Base-by-base conservation (phyloP, 2,797 vertebrate genomes). In the Amazonetta brasiliensis region DNA sequence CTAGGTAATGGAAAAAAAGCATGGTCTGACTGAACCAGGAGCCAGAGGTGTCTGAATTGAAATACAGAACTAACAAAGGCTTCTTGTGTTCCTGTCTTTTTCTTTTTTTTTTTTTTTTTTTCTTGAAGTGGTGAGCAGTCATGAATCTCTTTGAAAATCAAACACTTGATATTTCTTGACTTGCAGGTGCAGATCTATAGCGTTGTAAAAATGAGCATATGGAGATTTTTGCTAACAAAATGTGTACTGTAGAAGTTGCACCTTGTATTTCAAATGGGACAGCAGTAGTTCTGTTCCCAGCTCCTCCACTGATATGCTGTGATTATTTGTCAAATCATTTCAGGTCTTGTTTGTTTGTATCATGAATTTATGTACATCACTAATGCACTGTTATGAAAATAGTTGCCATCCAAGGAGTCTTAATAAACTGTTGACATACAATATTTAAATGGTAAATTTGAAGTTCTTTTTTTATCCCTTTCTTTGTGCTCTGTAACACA, bases 311-410 rank as follows among this genome's bases (percentile, higher is more conserved):
- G 68, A 58, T 71, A 23, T 1, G 6, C 54, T 75, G 50, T 58
- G 60, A 68, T 93, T 74, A 83, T 54, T 85, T 69, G 87, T 78
- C 84, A 87, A 13, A 86, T 93, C 55, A 88, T 93, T 91, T 97
- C 91, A 92, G 21, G 26, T 84, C 37, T 83, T 81, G 41, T 87
- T 93, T 90, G 62, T 77, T 89, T 3, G 1, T 74, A 52, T 89
- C 17, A 44, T 73, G 79, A 81, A 46, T 93, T 86, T 92, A 68
- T 90, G 85, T 95, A 37, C 54, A 50, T 80, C 37, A 6, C 7
- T 91, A 80, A 87, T 58, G 37, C 77, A 72, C 58, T 82, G 37
- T 75, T 91, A 31, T 26, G 54, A 88, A 82, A 91, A 72, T 7
- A 50, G 67, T 91, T 91, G 71, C 64, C 11, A 50, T 72, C 28